Base-by-base conservation (phyloP, 2,113 vertebrate species). In the Oxygymnocypris stewartii region DNA sequence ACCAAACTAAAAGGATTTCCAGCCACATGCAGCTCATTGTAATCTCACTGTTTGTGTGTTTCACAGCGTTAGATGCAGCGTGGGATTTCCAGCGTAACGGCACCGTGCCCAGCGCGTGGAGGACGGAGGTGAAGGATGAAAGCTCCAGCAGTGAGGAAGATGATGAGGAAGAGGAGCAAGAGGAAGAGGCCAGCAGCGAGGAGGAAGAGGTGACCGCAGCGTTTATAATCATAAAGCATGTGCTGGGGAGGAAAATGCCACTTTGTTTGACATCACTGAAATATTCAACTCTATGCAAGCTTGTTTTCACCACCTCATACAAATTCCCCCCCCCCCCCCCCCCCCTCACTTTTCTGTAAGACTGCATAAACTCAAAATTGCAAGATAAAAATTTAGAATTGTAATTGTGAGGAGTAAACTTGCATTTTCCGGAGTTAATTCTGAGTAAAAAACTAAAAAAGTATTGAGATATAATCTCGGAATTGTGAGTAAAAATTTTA, bases 141-240 rank as follows among this genome's bases (percentile, higher is more conserved):
- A 98, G 97, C 84, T 99, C 97, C 73, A 97, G 97, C 91, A 98
- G 97, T 85, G 97, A 99, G 92, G 97, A 97, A 7, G 97, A 99
- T 13, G 97, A 97, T 0, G 96, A 97, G 0, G 97, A 98, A 13
- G 96, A 96, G 20, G 96, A 96, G 90, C 96, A 96, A 81, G 97
- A 97, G 84, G 96, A 97, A 51, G 95, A 95, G 44, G 86, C 79
- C 84, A 97, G 95, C 89, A 96, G 96, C 13, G 96, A 96, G 89
- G 97, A 98, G 91, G 97, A 95, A 67, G 94, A 96, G 96, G 95
- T 96, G 86, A 73, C 76, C 25, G 40, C 28, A 1, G 9, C 23
- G 54, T 79, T 57, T 20, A 7, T 14, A 9, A 74, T 10, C 61
- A 35, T 78, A 54, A 65, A 28, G 4, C 61, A 6, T 65, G 63